Evolutionary conservation across 92 coral and sea anemone species (phyloP), one percentile per base, ranked within the genome.

Genomic region (Paragorgia papillata): DNA sequence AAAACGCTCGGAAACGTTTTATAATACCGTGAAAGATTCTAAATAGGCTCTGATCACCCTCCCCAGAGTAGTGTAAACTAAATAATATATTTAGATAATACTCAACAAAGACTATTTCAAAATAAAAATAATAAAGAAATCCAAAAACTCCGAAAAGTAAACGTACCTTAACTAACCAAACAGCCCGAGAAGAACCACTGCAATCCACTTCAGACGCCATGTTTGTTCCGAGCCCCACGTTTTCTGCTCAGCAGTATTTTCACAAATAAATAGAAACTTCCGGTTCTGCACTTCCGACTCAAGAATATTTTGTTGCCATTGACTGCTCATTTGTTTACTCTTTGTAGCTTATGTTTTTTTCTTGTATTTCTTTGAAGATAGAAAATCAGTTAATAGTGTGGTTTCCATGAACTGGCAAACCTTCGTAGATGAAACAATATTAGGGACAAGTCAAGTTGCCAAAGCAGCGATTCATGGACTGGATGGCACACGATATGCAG

Each of bases 401-500:
- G 85, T 79, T 57, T 84, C 79, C 62, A 93, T 93, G 97, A 91
- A 88, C 85, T 93, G 97, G 97, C 97, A 93, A 84, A 90, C 81
- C 79, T 90, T 90, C 69, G 89, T 93, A 18, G 97, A 93, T 80
- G 97, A 93, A 54, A 90, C 96, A 76, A 62, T 93, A 67, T 67
- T 93, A 32, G 97, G 97, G 17, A 93, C 97, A 57, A 91, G 97
- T 64, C 97, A 93, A 76, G 97, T 93, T 14, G 91, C 96, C 13
- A 93, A 88, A 71, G 97, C 97, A 24, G 84, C 97, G 27, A 93
- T 93, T 50, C 96, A 93, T 59, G 97, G 97, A 17, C 69, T 93
- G 33, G 90, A 90, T 57, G 97, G 97, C n/a, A 75, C 73, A 27
- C 43, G 96, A 62, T 93, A 86, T 49, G 97, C 96, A 0, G 84